A percentile compares a stretch with the other conserved stretches of the same genome.
Evolutionary conservation across 2,888 invertebrate species (phyloP).

Genomic region (Spatulosminthurus flaviceps): DNA sequence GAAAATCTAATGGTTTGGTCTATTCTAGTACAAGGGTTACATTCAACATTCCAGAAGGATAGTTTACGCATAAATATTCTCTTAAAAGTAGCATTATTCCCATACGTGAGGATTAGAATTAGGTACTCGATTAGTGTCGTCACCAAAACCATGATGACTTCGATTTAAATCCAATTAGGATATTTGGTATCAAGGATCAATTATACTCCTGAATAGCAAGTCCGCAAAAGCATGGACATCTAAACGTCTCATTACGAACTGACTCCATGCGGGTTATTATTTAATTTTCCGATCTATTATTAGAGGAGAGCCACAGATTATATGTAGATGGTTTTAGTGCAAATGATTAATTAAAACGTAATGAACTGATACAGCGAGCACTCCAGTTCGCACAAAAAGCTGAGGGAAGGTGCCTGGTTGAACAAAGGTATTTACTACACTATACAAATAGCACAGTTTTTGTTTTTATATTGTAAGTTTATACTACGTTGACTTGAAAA

Average conservation of each 20-base stretch:
- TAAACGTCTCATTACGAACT: background rate
- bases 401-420: background rate
- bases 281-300: background rate
- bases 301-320: background rate
- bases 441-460: no score
- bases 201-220: background rate
- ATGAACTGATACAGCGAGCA: background rate
- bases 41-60: no score
- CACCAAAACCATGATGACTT: no score
- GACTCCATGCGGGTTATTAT: background rate
- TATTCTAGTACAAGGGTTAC: no score
- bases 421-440: no score
- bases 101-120: no score
- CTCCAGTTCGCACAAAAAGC: background rate
- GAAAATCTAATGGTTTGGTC: no score
- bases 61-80: no score
- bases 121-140: no score
- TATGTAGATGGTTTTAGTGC: background rate
- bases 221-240: background rate
- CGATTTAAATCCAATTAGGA: no score
- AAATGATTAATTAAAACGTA: constrained; percentile 9
- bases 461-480: background rate
- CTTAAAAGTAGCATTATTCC: no score
- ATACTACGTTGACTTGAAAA: background rate
- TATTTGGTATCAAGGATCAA: background rate